These are phyloP conservation scores for Pelodiscus sinensis DNA, from an alignment of 2,113 vertebrate species.

Conservation along the genomic window DNA sequence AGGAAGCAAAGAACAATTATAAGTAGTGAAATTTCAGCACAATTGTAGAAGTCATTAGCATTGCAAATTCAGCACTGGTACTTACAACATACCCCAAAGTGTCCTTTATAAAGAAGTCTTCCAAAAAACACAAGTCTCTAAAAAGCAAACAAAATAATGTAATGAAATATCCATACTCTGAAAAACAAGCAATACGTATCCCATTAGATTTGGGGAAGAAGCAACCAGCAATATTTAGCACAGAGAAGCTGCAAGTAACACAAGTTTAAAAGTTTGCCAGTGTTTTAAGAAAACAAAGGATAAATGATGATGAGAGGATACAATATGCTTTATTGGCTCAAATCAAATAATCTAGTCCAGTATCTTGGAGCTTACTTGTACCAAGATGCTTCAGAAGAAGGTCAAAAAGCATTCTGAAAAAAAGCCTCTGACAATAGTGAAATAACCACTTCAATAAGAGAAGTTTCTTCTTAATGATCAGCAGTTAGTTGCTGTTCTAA, in stretches of 20 bases:
- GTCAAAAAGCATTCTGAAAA: background rate
- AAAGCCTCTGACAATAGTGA: background rate
- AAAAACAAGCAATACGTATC: background rate
- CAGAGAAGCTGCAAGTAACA: background rate
- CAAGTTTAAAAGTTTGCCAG: background rate
- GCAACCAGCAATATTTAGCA: background rate
- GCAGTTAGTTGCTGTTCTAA: background rate
- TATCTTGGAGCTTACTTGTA: background rate
- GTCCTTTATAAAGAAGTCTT: background rate
- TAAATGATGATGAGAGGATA: background rate
- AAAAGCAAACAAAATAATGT: background rate
- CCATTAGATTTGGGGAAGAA: accelerated
- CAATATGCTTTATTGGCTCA: background rate
- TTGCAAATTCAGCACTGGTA: background rate
- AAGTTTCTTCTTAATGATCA: background rate
- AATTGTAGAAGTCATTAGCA: background rate
- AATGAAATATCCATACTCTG: background rate
- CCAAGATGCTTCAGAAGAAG: background rate
- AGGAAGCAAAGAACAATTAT: background rate
- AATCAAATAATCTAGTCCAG: background rate
- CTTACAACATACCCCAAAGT: background rate
- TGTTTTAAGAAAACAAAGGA: background rate
- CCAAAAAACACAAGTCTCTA: background rate
- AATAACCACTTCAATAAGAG: background rate
- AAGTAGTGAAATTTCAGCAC: background rate